Evolutionary conservation across 1,140 invertebrate species (phyloP).

Genomic region (Saxidomus purpurata): DNA sequence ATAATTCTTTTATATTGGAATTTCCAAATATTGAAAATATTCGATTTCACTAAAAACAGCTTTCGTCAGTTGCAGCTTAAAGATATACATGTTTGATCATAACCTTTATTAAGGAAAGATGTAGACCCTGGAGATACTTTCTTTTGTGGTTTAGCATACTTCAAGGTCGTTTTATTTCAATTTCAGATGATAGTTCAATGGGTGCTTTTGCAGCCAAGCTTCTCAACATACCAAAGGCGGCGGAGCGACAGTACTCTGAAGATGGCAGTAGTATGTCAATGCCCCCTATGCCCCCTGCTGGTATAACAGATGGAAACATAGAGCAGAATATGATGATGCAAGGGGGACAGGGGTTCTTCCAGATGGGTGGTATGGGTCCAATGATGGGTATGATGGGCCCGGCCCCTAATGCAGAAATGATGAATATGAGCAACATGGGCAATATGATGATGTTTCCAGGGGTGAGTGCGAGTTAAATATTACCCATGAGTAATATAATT

Average conservation of each 20-base stretch:
- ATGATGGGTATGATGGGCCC: slow-evolving; percentile 77
- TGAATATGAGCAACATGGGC: slow-evolving; percentile 68
- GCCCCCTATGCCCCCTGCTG: slow-evolving; percentile 10
- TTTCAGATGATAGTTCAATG: slow-evolving; percentile 53
- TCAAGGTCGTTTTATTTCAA: too few relatives aligned
- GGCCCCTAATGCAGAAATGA: slow-evolving; percentile 59
- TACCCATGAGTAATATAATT: too few relatives aligned
- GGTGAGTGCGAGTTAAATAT: slow-evolving; percentile 30
- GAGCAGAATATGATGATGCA: slow-evolving; percentile 63
- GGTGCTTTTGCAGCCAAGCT: slow-evolving; percentile 62
- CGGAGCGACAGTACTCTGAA: slow-evolving; percentile 2
- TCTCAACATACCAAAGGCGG: slow-evolving; percentile 43
- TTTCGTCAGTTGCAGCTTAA: too few relatives aligned
- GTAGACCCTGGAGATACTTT: too few relatives aligned
- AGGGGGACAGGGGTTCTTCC: slow-evolving; percentile 60
- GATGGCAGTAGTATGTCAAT: slow-evolving; percentile 35
- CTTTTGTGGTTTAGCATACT: too few relatives aligned
- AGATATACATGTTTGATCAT: too few relatives aligned
- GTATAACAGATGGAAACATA: slow-evolving; percentile 9
- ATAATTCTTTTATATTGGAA: too few relatives aligned
- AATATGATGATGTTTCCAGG: slow-evolving; percentile 67
- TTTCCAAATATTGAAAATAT: too few relatives aligned
- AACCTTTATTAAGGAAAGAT: too few relatives aligned
- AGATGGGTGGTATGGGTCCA: slow-evolving; percentile 57
- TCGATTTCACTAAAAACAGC: too few relatives aligned